These are phyloP conservation scores for Athetis lepigone DNA, from an alignment of 2,888 invertebrate species.

Conservation along the genomic window DNA sequence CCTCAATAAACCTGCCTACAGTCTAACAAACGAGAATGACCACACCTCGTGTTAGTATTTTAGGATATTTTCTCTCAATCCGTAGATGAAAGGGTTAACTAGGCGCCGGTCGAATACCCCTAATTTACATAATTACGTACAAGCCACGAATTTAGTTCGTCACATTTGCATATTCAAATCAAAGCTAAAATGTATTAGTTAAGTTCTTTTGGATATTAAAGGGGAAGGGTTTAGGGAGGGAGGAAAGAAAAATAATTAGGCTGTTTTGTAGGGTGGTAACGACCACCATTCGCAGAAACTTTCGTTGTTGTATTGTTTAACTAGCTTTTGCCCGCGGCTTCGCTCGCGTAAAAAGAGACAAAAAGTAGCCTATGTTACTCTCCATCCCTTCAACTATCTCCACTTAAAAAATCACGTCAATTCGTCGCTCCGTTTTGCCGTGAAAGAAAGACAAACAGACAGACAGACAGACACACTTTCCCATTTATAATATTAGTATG, in stretches of 20 bases:
- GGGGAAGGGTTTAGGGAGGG: not conserved
- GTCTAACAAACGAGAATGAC: slow-evolving; percentile 16
- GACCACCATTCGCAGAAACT: not conserved
- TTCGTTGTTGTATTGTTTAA: not conserved
- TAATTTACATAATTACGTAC: slow-evolving; percentile 58
- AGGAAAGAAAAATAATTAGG: not conserved
- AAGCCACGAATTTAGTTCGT: slow-evolving; percentile 51
- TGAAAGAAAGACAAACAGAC: too few species aligned
- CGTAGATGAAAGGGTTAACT: slow-evolving; percentile 49
- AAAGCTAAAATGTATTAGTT: slow-evolving; percentile 48
- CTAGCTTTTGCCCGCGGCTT: too few species aligned
- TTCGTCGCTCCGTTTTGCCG: too few species aligned
- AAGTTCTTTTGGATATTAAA: slow-evolving; percentile 45
- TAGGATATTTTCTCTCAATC: slow-evolving; percentile 17
- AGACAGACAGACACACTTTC: too few species aligned
- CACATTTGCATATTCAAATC: slow-evolving; percentile 60
- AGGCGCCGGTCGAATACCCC: slow-evolving; percentile 33
- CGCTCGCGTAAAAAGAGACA: too few species aligned
- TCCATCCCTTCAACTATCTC: too few species aligned
- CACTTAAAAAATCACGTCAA: too few species aligned
- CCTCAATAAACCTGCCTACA: not conserved
- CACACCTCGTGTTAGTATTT: slow-evolving; percentile 20
- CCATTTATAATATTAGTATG: too few species aligned
- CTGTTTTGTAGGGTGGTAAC: not conserved
- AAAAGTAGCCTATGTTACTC: too few species aligned